Base-by-base conservation (phyloP, 2,113 vertebrate genomes). In the Saccopteryx leptura region DNA sequence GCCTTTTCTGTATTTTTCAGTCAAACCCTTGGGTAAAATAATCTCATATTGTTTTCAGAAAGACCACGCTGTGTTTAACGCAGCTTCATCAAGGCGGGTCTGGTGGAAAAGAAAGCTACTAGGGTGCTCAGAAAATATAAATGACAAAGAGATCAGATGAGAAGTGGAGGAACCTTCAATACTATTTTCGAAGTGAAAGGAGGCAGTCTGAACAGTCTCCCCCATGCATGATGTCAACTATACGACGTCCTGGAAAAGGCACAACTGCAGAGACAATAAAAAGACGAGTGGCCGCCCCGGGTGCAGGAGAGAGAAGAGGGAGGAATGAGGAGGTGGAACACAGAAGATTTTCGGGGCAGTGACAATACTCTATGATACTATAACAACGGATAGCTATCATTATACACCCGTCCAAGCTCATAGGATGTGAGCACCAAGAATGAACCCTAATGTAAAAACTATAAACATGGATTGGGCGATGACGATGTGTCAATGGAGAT, bases 71-170 rank as follows among this genome's bases (percentile, higher is more conserved):
- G 4, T 84, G 31, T 60, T 1, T 60, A 75, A 80, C 13, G 52
- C 18, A 96, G 28, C 56, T 79, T 84, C 82, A 91, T 80, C 39
- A 88, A 79, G 74, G 48, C 7, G 23, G 8, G 18, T 88, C 9
- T 60, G 21, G 17, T 76, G 86, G 31, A 63, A 93, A 68, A 74
- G 50, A 85, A 84, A 56, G 13, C 24, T 52, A 39, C 1, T 39
- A 15, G 10, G 26, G 54, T 90, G 26, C 72, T n/a, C 95, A 52
- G 52, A 84, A 94, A 65, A 60, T 86, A 10, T 31, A 88, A 78
- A 88, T 48, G n/a, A 50, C 68, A 72, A 81, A 52, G 23, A 90
- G 90, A 48, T 68, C 33, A 71, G 14, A 61, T 80, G 26, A 69
- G 6, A 71, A 9, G 60, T 13, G 8, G 52, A 56, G 14, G 33